Evolutionary conservation across 1,140 invertebrate species (phyloP), one percentile per base, ranked within the genome.

Genomic region (Sinella curviseta): DNA sequence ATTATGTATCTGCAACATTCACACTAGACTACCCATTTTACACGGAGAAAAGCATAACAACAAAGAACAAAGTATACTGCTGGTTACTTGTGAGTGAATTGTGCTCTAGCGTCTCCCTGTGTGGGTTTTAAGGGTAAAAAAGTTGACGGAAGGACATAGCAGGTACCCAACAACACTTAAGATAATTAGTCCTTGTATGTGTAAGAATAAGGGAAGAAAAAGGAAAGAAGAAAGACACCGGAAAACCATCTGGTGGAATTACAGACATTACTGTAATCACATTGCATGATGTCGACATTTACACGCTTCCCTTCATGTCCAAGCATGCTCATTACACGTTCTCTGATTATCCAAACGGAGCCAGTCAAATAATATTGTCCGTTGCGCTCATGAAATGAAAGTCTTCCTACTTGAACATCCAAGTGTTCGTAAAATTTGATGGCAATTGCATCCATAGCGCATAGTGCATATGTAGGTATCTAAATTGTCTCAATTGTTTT

Each of bases 141-240:
- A 48, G 17, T 17, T 8, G 4, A 48, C 4, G 17, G 39, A 48
- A 48, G 17, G 17, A 17, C 17, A 48, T 17, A 48, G 39, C 39
- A 17, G 39, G 39, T 48, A 48, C 39, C 4, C 39, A 8, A 48
- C 39, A 48, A 8, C 39, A 48, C 39, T 48, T 17, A 48, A 48
- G 24, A 60, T 60, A 60, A 60, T 60, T 60, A 60, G 55, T 60
- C 14, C 55, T 60, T n/a, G 14, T 60, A 60, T n/a, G n/a, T n/a
- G n/a, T n/a, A 20, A 48, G 20, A 48, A 48, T 48, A n/a, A n/a
- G n/a, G n/a, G n/a, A n/a, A n/a, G n/a, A n/a, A n/a, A n/a, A n/a
- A n/a, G n/a, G n/a, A n/a, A n/a, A n/a, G n/a, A n/a, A n/a, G 39
- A 60, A 60, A 60, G n/a, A 60, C 55, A 60, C 55, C 55, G 55